phyloP scores from a whole-genome alignment of 2,888 invertebrate species.

The Achlya flavicornis region DNA sequence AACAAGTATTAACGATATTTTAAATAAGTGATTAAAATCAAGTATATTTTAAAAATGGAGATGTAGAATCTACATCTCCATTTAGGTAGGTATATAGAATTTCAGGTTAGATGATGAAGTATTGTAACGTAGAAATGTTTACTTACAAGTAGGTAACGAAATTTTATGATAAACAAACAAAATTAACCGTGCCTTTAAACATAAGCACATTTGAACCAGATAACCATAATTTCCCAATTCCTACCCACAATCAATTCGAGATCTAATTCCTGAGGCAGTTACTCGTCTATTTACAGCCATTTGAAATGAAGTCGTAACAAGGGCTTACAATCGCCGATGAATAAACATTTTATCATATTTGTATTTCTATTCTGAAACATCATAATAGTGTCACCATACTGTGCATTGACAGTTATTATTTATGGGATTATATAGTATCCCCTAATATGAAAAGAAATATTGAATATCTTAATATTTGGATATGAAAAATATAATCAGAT shows the following conservation, averaged over 20 bases:
- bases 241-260: slow-evolving; percentile 20
- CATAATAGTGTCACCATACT: slow-evolving; percentile 29
- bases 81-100: no score
- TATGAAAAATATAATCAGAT: neutral
- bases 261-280: slow-evolving; percentile 37
- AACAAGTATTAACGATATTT: neutral
- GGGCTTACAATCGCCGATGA: slow-evolving; percentile 49
- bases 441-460: neutral
- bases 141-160: no score
- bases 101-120: no score
- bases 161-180: neutral
- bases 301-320: slow-evolving; percentile 57
- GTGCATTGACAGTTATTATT: slow-evolving; percentile 30
- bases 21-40: no score
- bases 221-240: slow-evolving; percentile 7
- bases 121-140: no score
- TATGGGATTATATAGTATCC: neutral
- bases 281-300: slow-evolving; percentile 32
- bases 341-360: slow-evolving; percentile 54
- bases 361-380: slow-evolving; percentile 33
- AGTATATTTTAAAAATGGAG: no score
- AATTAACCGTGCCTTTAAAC: neutral
- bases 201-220: neutral
- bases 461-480: slow-evolving; percentile 8
- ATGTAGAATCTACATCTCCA: no score